phyloP scores from a whole-genome alignment of 2,888 invertebrate species.

The Cantharis rustica region DNA sequence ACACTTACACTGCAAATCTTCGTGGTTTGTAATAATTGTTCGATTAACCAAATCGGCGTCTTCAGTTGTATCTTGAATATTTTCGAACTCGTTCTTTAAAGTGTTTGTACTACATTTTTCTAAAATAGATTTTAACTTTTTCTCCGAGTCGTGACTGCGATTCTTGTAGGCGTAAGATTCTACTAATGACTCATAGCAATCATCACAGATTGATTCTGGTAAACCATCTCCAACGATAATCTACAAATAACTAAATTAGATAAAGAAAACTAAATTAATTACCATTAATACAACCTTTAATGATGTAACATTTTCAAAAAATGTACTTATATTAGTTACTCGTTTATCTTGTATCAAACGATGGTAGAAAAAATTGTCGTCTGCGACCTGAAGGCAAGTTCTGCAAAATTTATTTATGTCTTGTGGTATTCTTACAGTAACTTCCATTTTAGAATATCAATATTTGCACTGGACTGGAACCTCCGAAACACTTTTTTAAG shows the following conservation, averaged over 20 bases:
- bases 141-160: not conserved
- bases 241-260: not conserved
- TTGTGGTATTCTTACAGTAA: not conserved
- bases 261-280: not conserved
- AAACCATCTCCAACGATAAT: not conserved
- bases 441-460: not conserved
- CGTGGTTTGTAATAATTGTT: not conserved
- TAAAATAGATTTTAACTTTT: not conserved
- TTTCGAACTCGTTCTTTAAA: not conserved
- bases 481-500: not conserved
- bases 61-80: not conserved
- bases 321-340: not conserved
- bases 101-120: not conserved
- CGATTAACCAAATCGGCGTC: not conserved
- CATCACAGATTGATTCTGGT: not conserved
- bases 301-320: not conserved
- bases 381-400: not conserved
- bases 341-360: not conserved
- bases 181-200: not conserved
- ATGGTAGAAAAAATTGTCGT: not conserved
- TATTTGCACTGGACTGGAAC: not conserved
- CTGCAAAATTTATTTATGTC: not conserved
- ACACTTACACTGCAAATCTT: no score
- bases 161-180: not conserved
- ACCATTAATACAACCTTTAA: not conserved